These are phyloP conservation scores for Galeopterus variegatus DNA, from an alignment of 2,113 vertebrate genomes.

Conservation along the genomic window DNA sequence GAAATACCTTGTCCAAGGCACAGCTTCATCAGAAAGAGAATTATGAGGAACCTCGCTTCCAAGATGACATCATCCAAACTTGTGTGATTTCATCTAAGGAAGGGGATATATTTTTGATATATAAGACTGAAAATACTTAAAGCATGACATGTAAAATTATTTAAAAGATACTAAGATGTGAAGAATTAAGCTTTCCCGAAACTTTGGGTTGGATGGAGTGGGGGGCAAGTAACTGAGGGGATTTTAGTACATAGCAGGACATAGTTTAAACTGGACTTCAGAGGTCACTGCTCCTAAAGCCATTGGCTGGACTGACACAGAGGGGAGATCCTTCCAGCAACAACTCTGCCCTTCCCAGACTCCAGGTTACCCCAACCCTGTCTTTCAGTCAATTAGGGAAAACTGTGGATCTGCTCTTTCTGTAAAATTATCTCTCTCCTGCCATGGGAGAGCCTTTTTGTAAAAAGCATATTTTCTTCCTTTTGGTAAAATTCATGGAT, in stretches of 20 bases:
- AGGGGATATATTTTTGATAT: background rate
- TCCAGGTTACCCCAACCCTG: background rate
- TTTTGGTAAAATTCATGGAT: background rate
- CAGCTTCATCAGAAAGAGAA: background rate
- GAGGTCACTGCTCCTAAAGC: background rate
- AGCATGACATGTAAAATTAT: background rate
- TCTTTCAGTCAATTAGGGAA: background rate
- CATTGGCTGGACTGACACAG: background rate
- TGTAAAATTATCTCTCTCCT: background rate
- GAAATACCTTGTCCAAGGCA: background rate
- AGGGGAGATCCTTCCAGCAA: background rate
- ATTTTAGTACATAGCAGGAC: background rate
- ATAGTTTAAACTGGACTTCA: accelerated
- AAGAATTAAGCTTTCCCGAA: background rate
- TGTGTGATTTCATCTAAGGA: background rate
- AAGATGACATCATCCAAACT: background rate
- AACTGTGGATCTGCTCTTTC: background rate
- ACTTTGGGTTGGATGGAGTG: background rate
- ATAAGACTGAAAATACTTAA: background rate
- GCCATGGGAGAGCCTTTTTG: background rate
- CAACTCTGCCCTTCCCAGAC: background rate
- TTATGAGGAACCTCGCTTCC: background rate
- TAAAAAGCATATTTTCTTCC: background rate
- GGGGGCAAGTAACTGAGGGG: background rate
- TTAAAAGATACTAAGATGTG: background rate